Percentiles rank a stretch among this genome's conserved stretches.
Evolutionary conservation across 2,113 vertebrate genomes (phyloP).

Genomic region (Pollimyrus isidori): DNA sequence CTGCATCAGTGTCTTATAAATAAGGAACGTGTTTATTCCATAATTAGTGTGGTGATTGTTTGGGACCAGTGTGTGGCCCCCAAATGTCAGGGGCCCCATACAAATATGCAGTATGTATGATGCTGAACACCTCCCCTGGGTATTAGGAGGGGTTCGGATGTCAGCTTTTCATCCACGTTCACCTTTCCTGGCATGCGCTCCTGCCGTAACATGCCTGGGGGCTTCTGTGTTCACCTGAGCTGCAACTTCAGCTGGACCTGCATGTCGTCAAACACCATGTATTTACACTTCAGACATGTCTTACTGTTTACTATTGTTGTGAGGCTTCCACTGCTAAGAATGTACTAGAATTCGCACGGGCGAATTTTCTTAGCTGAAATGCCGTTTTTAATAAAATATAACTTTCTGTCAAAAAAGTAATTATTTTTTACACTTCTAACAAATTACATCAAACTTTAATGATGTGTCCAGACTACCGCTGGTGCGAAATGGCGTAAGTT

Average conservation of each 20-base stretch:
- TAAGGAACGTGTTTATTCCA: not conserved
- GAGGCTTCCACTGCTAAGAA: not conserved
- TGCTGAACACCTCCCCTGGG: not conserved
- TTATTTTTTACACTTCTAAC: not conserved
- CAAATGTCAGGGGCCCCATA: not conserved
- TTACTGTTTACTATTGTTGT: not conserved
- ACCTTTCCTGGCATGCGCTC: not conserved
- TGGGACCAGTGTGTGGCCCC: not conserved
- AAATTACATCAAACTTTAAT: not conserved
- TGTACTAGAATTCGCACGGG: not conserved
- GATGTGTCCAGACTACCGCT: not conserved
- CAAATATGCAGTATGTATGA: not conserved
- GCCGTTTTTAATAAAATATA: not conserved
- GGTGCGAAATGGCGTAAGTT: not conserved
- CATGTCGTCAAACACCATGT: not conserved
- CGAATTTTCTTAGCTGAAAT: not conserved
- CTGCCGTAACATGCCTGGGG: not conserved
- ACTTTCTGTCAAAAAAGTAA: constrained; percentile 3
- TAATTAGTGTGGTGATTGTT: not conserved
- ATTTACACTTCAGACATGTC: not conserved
- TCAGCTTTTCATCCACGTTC: not conserved
- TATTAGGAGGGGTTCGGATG: not conserved
- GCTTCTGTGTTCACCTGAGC: not conserved
- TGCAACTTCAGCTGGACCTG: not conserved
- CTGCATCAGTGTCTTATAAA: not conserved